Conservation (phyloP, 2,797 vertebrate genomes). For the Coracias cyanogaster region DNA sequence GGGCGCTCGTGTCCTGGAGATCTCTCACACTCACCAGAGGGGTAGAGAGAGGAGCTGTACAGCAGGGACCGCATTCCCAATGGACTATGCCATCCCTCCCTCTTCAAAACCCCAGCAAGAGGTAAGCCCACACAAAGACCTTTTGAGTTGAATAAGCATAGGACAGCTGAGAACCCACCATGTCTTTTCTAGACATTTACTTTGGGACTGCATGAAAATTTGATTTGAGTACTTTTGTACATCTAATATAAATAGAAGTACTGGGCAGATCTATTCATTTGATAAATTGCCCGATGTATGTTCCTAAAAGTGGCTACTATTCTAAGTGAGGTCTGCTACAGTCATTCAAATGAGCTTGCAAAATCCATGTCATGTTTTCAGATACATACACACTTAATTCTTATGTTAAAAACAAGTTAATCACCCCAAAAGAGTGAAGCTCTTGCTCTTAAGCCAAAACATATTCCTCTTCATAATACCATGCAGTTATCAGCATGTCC, state of each 20-base stretch:
- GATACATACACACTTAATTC: neutral
- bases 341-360: neutral
- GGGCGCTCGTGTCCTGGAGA: neutral
- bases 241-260: neutral
- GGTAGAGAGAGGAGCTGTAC: neutral
- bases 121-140: neutral
- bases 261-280: neutral
- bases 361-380: neutral
- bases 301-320: neutral
- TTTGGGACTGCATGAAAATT: neutral
- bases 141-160: neutral
- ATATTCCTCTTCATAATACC: neutral
- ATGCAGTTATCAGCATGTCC: constrained; percentile 15
- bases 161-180: neutral
- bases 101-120: neutral
- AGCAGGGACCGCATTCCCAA: neutral
- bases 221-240: neutral
- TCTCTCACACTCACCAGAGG: fast-evolving
- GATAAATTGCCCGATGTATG: neutral
- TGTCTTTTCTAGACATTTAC: neutral
- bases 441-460: neutral
- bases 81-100: neutral
- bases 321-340: neutral
- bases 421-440: constrained; percentile 32
- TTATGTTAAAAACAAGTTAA: neutral